Conservation (phyloP, 1,140 invertebrate genomes). For the Drosophila teissieri region DNA sequence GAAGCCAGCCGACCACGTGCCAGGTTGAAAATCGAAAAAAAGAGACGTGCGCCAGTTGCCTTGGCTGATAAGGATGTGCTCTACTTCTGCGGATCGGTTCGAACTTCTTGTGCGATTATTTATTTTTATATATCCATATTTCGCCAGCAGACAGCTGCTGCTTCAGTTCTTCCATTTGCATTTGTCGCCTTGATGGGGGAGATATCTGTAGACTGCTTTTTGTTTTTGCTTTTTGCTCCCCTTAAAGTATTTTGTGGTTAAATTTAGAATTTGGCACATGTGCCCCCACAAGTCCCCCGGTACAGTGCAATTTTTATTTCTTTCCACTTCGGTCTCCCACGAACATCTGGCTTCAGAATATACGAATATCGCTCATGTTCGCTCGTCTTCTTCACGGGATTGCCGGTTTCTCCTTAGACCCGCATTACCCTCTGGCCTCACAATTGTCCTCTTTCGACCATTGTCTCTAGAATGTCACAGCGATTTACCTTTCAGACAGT, state of each 20-base stretch:
- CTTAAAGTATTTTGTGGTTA: slow-evolving; percentile 49
- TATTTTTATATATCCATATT: slow-evolving; percentile 61
- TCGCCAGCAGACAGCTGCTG: slow-evolving; percentile 56
- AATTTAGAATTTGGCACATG: slow-evolving; percentile 67
- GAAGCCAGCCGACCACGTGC: slow-evolving; percentile 60
- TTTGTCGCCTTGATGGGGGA: slow-evolving; percentile 49
- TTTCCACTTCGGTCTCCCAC: slow-evolving; percentile 54
- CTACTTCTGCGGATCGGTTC: slow-evolving; percentile 27
- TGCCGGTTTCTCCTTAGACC: slow-evolving; percentile 41
- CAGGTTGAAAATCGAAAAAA: slow-evolving; percentile 25
- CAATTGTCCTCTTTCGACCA: slow-evolving; percentile 56
- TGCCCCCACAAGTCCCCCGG: slow-evolving; percentile 36
- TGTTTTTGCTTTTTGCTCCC: slow-evolving; percentile 27
- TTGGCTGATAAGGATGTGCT: slow-evolving; percentile 56
- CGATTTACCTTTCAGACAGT: slow-evolving; percentile 52
- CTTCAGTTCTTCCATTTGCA: slow-evolving; percentile 31
- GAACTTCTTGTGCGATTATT: slow-evolving; percentile 30
- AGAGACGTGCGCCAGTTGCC: slow-evolving; percentile 76
- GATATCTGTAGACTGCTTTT: slow-evolving; percentile 41
- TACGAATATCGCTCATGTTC: slow-evolving; percentile 23
- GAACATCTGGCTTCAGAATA: slow-evolving; percentile 37
- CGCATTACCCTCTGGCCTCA: slow-evolving; percentile 57
- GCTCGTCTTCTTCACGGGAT: slow-evolving; percentile 15
- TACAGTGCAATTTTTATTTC: slow-evolving; percentile 26
- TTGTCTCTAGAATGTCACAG: slow-evolving; percentile 64